Evolutionary conservation across 2,797 vertebrate species (phyloP).

Genomic region (Podarcis lilfordi): DNA sequence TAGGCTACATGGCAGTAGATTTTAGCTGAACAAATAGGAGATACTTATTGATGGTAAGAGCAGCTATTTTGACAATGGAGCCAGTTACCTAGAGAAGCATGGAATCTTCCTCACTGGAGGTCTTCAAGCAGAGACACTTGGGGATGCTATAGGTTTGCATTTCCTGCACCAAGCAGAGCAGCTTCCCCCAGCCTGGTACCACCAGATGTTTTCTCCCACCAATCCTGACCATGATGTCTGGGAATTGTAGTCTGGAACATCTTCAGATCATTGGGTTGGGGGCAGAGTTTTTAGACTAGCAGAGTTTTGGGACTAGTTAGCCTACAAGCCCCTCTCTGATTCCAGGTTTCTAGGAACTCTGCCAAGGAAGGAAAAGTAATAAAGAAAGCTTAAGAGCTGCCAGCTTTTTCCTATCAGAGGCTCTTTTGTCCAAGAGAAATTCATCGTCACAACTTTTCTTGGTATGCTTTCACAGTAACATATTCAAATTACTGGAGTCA

Average conservation of each 20-base stretch:
- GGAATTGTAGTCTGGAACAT: no score
- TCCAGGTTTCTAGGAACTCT: neutral
- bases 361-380: neutral
- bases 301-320: no score
- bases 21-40: no score
- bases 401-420: neutral
- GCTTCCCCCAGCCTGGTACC: neutral
- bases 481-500: neutral
- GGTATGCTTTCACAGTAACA: neutral
- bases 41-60: no score
- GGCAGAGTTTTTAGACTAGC: no score
- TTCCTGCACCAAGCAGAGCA: neutral
- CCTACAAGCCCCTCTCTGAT: neutral
- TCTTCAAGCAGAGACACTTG: neutral
- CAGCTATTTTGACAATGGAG: no score
- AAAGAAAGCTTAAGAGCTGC: neutral
- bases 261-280: no score
- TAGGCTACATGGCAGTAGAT: no score
- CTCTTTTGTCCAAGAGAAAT: neutral
- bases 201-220: neutral
- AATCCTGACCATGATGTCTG: no score
- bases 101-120: neutral
- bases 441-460: neutral
- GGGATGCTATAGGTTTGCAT: neutral
- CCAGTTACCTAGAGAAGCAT: neutral